Evolutionary conservation across 2,113 vertebrate genomes (phyloP), one percentile per base, ranked within the genome.

Genomic region (Halcyon malimbica): DNA sequence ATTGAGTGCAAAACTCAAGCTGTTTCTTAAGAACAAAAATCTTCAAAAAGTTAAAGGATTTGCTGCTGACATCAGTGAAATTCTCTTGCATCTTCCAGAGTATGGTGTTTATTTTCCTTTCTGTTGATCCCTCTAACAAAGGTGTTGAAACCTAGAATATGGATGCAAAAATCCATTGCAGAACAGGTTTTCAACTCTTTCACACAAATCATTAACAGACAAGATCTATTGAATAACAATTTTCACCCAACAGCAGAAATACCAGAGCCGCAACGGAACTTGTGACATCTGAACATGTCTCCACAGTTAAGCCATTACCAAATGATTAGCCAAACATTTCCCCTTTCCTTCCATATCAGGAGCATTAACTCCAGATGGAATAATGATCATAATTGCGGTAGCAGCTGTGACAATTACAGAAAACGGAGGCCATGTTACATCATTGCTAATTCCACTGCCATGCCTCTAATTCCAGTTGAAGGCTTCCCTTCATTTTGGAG

Each of bases 321-420:
- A 76, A 71, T 50, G 53, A 53, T 76, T 59, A 44, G 35, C 12
- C 64, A 95, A 89, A 81, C 6, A 37, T 81, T 64, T 11, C 1
- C 6, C 12, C 18, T 67, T 59, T 89, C 29, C 21, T 81, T 93
- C 51, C 31, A 13, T 67, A 75, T 59, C 10, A 28, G 48, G 42
- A 91, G 16, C 83, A 17, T n/a, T 83, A 60, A 9, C 26, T 89
- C 39, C 71, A 86, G 64, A 56, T 60, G 83, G 48, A 92, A 92
- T 89, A 92, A 92, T 63, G 65, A 87, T 78, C 39, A 8, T 78
- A 91, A 90, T 19, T 87, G 57, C 75, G 57, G 89, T 15, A 75
- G 77, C 73, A 95, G 69, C 83, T 91, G 73, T 70, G 56, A 89
- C 83, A 89, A 14, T 89, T 87, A 91, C 21, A 51, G 74, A 91